A percentile compares a stretch with the other conserved stretches of the same genome.
phyloP scores from a whole-genome alignment of 2,797 vertebrate species.

The Chrosomus eos region DNA sequence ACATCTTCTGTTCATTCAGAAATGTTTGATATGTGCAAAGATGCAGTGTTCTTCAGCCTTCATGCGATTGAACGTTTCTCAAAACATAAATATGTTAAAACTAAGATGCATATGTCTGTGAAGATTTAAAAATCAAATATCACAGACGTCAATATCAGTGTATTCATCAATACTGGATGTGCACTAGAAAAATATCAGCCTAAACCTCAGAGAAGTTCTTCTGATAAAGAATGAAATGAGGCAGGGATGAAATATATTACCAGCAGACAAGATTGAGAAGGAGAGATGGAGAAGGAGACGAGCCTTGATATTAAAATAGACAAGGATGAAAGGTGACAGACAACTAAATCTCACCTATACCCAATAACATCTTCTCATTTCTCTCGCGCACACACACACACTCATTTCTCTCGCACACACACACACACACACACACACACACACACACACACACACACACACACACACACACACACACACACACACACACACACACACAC shows the following conservation, averaged over 20 bases:
- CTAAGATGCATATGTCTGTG: neutral
- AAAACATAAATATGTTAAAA: neutral
- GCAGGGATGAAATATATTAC: conserved; percentile 27
- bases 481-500: neutral
- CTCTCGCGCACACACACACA: neutral
- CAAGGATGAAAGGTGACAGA: conserved; percentile 12
- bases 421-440: no score
- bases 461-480: no score
- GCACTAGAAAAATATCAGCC: neutral
- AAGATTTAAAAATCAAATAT: neutral
- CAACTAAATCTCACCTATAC: conserved; percentile 20
- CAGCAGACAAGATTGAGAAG: conserved; percentile 12
- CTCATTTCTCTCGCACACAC: no score
- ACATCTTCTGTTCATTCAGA: neutral
- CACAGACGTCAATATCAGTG: neutral
- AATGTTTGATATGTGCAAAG: neutral
- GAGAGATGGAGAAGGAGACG: neutral
- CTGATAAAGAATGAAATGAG: conserved; percentile 11
- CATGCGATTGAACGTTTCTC: neutral
- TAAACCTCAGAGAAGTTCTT: neutral
- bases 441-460: no score
- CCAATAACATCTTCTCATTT: neutral
- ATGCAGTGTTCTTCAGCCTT: neutral
- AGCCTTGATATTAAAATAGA: conserved; percentile 30
- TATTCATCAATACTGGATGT: neutral